Percentiles rank a stretch among this genome's conserved stretches.
phyloP scores from a whole-genome alignment of 2,888 invertebrate species.

The Chrysolina americana region DNA sequence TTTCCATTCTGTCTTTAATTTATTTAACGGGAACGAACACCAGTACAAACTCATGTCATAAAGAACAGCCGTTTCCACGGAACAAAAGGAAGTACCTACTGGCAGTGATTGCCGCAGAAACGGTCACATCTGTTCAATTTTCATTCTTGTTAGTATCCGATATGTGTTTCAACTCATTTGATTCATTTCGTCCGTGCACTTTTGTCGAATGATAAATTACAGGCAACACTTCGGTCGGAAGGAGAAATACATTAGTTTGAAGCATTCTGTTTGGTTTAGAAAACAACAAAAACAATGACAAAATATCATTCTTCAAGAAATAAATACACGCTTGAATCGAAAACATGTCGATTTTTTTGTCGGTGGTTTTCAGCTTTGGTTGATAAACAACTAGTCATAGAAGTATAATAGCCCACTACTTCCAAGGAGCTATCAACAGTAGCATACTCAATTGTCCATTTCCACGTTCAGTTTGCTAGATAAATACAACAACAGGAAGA shows the following conservation, averaged over 20 bases:
- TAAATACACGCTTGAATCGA: no score
- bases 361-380: no score
- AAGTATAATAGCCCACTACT: no score
- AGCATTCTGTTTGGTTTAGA: neutral
- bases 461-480: no score
- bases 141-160: constrained; percentile 2
- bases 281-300: no score
- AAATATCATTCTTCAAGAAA: no score
- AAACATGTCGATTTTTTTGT: no score
- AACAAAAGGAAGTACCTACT: neutral
- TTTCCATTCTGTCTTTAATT: constrained; percentile 6
- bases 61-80: constrained; percentile 4
- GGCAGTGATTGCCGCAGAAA: constrained; percentile 7
- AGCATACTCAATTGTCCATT: no score
- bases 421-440: no score
- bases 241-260: neutral
- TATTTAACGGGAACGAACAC: neutral
- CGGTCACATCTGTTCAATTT: constrained; percentile 18
- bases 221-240: neutral
- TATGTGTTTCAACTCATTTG: constrained; percentile 3
- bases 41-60: neutral
- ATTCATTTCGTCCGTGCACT: neutral
- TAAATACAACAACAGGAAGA: no score
- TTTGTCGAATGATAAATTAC: neutral
- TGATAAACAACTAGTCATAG: no score